Evolutionary conservation across 1,140 invertebrate species (phyloP).

Genomic region (Tachypleus tridentatus): DNA sequence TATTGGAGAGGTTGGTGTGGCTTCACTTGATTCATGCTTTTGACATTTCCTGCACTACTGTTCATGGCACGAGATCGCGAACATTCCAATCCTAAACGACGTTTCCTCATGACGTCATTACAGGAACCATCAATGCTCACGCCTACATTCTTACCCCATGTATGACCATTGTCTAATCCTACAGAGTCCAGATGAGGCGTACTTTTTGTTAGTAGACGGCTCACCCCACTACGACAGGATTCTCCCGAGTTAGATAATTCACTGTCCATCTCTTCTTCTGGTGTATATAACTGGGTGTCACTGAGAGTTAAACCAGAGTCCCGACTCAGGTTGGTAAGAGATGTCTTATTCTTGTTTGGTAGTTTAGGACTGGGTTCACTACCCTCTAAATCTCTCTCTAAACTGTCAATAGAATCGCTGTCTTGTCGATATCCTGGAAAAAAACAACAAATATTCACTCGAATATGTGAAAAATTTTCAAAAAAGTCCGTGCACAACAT

Average conservation of each 20-base stretch:
- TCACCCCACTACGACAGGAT: conserved; percentile 23
- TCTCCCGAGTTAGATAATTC: conserved; percentile 20
- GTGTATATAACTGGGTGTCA: conserved; percentile 59
- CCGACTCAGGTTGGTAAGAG: conserved; percentile 52
- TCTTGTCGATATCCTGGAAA: conserved; percentile 44
- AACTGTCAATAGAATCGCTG: conserved; percentile 62
- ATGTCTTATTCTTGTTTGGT: conserved; percentile 66
- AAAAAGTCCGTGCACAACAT: not conserved
- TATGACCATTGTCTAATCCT: conserved; percentile 5
- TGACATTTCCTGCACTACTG: not conserved
- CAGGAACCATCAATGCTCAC: conserved; percentile 24
- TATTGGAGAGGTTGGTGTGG: not conserved
- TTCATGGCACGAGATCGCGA: not conserved
- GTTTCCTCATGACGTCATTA: conserved; percentile 22
- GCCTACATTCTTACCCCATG: conserved; percentile 11
- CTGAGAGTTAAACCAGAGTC: conserved; percentile 76
- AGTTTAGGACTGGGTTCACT: conserved; percentile 44
- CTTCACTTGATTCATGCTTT: not conserved
- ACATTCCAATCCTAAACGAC: conserved; percentile 10
- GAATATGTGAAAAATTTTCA: not conserved
- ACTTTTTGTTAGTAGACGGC: conserved; percentile 28
- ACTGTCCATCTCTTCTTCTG: conserved; percentile 56
- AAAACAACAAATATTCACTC: conserved; percentile 20
- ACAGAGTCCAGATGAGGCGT: conserved; percentile 24
- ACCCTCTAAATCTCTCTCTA: conserved; percentile 46